These are phyloP conservation scores for Drosophila mayaguana DNA, from an alignment of 2,888 invertebrate genomes.

Conservation along the genomic window DNA sequence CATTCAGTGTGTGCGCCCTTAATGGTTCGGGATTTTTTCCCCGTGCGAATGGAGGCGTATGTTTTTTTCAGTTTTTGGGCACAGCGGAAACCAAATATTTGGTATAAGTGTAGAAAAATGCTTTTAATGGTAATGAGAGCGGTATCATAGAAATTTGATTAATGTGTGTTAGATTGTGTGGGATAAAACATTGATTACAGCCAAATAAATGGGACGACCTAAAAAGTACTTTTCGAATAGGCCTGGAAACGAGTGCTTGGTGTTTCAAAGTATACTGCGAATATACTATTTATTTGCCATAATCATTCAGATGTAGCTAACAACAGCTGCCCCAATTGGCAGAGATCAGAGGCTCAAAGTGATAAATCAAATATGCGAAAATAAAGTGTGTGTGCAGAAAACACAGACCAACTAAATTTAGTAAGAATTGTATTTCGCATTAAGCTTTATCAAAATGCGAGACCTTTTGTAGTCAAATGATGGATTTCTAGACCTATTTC, in stretches of 20 bases:
- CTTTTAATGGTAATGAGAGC: conserved; percentile 43
- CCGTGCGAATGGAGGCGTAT: conserved; percentile 34
- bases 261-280: too few species aligned
- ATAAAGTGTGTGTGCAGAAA: not conserved
- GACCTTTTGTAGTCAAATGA: not conserved
- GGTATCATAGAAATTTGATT: conserved; percentile 53
- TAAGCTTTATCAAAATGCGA: not conserved
- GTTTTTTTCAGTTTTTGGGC: conserved; percentile 9
- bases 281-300: not conserved
- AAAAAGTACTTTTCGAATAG: not conserved
- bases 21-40: conserved; percentile 49
- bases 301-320: not conserved
- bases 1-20: conserved; percentile 62
- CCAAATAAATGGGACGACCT: conserved; percentile 8
- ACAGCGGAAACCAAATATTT: conserved; percentile 44
- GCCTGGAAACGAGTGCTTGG: not conserved
- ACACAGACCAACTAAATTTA: not conserved
- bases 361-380: conserved; percentile 1
- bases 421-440: not conserved
- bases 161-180: conserved; percentile 56
- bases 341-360: conserved; percentile 9
- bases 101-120: conserved; percentile 41
- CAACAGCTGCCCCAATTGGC: not conserved
- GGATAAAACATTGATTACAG: conserved; percentile 35
- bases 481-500: too few species aligned